phyloP scores from a whole-genome alignment of 2,888 invertebrate genomes.

The Pterobdella sp. region DNA sequence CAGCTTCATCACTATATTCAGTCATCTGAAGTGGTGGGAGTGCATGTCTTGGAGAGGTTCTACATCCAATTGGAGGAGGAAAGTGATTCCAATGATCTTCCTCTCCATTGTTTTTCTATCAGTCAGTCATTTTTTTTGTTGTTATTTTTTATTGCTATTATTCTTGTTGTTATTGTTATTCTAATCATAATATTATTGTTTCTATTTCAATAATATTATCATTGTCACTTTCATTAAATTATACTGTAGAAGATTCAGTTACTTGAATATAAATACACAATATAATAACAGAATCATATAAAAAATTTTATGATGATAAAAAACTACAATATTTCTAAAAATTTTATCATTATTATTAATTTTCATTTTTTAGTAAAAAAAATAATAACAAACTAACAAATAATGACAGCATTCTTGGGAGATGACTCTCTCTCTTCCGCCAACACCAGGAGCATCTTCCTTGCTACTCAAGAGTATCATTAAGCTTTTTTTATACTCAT shows the following conservation, averaged over 20 bases:
- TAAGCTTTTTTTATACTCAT: too few relatives aligned
- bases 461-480: too few relatives aligned
- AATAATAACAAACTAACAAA: too few relatives aligned
- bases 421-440: too few relatives aligned
- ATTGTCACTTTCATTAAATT: neutral
- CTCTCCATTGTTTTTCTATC: conserved; percentile 66
- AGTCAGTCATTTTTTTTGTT: conserved; percentile 56
- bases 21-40: conserved; percentile 77
- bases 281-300: too few relatives aligned
- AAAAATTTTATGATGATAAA: neutral
- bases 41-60: conserved; percentile 80
- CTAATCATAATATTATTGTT: neutral
- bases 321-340: neutral
- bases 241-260: neutral
- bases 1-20: conserved; percentile 32
- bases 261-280: too few relatives aligned
- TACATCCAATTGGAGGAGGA: conserved; percentile 62
- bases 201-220: neutral
- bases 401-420: too few relatives aligned
- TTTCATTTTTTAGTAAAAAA: too few relatives aligned
- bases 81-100: conserved; percentile 55
- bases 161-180: neutral
- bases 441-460: too few relatives aligned
- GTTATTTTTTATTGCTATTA: neutral
- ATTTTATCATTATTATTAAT: neutral